Percentiles rank a stretch among this genome's conserved stretches.
These are phyloP conservation scores for Drosophila fuyamai DNA, from an alignment of 1,140 invertebrate species.

Conservation along the genomic window DNA sequence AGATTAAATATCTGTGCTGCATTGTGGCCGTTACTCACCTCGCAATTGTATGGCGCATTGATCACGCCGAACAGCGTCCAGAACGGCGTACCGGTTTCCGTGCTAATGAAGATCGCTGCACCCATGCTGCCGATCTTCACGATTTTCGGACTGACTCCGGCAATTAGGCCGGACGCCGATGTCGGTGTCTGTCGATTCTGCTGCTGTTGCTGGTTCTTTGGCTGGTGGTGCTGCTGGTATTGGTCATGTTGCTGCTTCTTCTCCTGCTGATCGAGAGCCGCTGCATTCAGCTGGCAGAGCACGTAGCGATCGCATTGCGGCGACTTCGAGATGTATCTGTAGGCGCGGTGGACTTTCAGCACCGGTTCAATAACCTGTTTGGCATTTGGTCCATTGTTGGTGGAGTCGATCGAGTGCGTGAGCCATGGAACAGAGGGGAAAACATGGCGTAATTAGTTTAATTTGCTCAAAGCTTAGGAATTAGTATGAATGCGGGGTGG, in stretches of 20 bases:
- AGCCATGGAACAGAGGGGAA: slow-evolving; percentile 51
- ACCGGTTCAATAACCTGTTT: slow-evolving; percentile 89
- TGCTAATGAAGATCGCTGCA: slow-evolving; percentile 86
- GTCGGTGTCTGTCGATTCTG: slow-evolving; percentile 40
- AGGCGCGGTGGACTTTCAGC: slow-evolving; percentile 90
- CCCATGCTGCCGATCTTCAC: slow-evolving; percentile 90
- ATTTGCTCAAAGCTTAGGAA: slow-evolving; percentile 52
- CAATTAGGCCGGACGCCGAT: slow-evolving; percentile 75
- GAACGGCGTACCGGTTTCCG: slow-evolving; percentile 86
- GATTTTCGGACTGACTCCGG: slow-evolving; percentile 87
- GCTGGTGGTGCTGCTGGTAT: slow-evolving; percentile 77
- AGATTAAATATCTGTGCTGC: background rate
- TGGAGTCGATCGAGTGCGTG: slow-evolving; percentile 46
- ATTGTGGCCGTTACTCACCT: slow-evolving; percentile 79
- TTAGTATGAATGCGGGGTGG: slow-evolving; percentile 4
- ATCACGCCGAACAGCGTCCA: slow-evolving; percentile 87
- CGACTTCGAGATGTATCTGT: slow-evolving; percentile 88
- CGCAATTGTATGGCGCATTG: slow-evolving; percentile 86
- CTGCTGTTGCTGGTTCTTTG: slow-evolving; percentile 20
- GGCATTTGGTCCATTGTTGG: slow-evolving; percentile 38
- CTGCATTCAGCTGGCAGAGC: slow-evolving; percentile 90
- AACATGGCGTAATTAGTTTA: slow-evolving; percentile 74
- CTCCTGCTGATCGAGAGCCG: slow-evolving; percentile 84
- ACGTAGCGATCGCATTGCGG: slow-evolving; percentile 91
- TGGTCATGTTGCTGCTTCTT: slow-evolving; percentile 58